Evolutionary conservation across 2,797 vertebrate species (phyloP).

Genomic region (Pantherophis alleghaniensis): DNA sequence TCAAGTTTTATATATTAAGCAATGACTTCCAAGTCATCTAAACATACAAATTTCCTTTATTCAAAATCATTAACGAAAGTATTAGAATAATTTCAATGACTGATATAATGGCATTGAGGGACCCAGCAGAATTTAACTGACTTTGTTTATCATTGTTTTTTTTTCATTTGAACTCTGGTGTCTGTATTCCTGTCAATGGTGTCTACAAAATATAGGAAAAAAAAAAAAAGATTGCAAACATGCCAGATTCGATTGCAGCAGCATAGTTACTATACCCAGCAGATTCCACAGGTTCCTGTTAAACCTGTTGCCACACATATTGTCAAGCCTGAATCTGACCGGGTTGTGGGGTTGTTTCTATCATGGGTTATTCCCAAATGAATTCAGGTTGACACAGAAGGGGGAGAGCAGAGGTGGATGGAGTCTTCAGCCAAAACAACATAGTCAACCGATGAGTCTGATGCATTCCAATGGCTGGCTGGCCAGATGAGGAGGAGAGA

Average conservation of each 20-base stretch:
- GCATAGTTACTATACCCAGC: not conserved
- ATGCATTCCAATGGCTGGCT: too few relatives aligned
- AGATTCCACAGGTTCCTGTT: not conserved
- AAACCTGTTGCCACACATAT: not conserved
- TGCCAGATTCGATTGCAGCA: not conserved
- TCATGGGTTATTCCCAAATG: too few relatives aligned
- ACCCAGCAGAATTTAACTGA: not conserved
- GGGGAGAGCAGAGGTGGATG: too few relatives aligned
- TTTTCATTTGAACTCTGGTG: not conserved
- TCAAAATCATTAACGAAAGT: not conserved
- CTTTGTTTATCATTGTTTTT: not conserved
- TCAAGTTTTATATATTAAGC: not conserved
- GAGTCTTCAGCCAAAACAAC: too few relatives aligned
- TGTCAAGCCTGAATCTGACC: too few relatives aligned
- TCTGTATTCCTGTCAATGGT: not conserved
- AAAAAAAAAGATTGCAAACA: not conserved
- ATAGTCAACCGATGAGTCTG: too few relatives aligned
- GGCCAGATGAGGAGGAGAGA: too few relatives aligned
- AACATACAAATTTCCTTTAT: not conserved
- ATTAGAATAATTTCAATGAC: not conserved
- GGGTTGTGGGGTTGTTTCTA: too few relatives aligned
- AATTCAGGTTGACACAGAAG: too few relatives aligned
- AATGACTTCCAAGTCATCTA: not conserved
- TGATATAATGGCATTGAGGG: not conserved
- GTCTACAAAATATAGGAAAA: not conserved